Evolutionary conservation across 2,888 invertebrate species (phyloP).

Genomic region (Polia nebulosa): DNA sequence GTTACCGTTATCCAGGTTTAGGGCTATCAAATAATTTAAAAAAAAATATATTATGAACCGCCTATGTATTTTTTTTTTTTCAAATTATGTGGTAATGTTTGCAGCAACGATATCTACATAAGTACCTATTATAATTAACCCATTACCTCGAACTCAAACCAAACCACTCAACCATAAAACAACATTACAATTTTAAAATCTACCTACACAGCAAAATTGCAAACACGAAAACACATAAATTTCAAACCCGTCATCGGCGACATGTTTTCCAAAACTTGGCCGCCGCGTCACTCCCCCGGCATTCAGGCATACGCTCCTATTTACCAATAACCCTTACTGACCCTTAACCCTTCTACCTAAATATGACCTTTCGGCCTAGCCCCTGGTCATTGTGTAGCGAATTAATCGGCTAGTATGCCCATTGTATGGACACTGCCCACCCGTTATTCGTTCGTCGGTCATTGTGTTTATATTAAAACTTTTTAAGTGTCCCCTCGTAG

Average conservation of each 20-base stretch:
- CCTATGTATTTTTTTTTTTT: too few species aligned
- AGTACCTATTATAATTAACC: too few species aligned
- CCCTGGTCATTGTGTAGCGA: conserved; percentile 86
- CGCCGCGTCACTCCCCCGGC: conserved; percentile 86
- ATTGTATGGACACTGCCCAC: conserved; percentile 87
- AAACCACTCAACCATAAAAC: background rate
- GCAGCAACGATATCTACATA: too few species aligned
- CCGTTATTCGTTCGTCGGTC: conserved; percentile 73
- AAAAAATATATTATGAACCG: too few species aligned
- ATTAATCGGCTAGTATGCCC: conserved; percentile 88
- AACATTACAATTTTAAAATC: conserved; percentile 28
- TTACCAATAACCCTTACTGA: conserved; percentile 87
- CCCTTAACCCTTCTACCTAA: conserved; percentile 89
- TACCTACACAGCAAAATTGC: conserved; percentile 41
- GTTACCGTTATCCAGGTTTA: too few species aligned
- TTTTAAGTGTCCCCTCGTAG: conserved; percentile 82
- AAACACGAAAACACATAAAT: conserved; percentile 82
- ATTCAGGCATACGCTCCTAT: conserved; percentile 80
- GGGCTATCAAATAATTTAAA: too few species aligned
- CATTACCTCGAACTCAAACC: background rate
- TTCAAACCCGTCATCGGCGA: conserved; percentile 78
- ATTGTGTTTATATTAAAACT: conserved; percentile 88
- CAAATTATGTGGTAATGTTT: too few species aligned
- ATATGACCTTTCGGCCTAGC: conserved; percentile 88
- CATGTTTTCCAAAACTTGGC: conserved; percentile 84